Evolutionary conservation across 2,113 vertebrate species (phyloP).

Genomic region (Carassius carassius): DNA sequence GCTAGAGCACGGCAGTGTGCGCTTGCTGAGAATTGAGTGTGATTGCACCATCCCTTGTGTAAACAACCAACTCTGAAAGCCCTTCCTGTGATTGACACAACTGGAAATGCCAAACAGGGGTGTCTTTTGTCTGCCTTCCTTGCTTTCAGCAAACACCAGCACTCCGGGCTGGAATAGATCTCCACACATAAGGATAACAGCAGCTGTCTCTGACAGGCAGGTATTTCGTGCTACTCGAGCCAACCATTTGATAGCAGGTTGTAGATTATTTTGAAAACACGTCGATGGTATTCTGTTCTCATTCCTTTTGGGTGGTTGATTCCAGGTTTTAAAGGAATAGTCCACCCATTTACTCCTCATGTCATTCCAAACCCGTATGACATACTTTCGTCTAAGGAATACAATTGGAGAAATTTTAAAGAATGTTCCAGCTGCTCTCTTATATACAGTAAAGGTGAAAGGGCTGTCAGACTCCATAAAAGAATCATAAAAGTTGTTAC

Average conservation of each 20-base stretch:
- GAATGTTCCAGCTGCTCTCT: not conserved
- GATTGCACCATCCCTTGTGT: conserved; percentile 37
- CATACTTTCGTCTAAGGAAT: not conserved
- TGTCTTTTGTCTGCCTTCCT: conserved; percentile 37
- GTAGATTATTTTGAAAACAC: conserved; percentile 25
- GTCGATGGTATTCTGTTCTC: not conserved
- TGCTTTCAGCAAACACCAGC: conserved; percentile 32
- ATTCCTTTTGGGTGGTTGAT: not conserved
- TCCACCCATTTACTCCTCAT: conserved; percentile 1
- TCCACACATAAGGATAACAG: conserved; percentile 32
- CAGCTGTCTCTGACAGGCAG: conserved; percentile 38
- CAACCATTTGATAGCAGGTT: conserved; percentile 31
- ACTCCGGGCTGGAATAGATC: conserved; percentile 26
- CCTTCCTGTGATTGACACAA: conserved; percentile 22
- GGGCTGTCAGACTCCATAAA: not conserved
- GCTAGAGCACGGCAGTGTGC: not conserved
- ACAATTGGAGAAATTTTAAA: not conserved
- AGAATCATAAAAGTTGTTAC: not conserved
- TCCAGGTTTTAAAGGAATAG: not conserved
- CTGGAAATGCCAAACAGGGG: conserved; percentile 38
- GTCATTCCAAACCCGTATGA: not conserved
- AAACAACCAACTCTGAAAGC: conserved; percentile 41
- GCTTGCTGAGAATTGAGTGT: conserved; percentile 32
- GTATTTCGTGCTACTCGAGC: conserved; percentile 24
- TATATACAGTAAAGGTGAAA: not conserved